Base-by-base conservation (phyloP, 2,797 vertebrate genomes). In the Synanceia verrucosa region DNA sequence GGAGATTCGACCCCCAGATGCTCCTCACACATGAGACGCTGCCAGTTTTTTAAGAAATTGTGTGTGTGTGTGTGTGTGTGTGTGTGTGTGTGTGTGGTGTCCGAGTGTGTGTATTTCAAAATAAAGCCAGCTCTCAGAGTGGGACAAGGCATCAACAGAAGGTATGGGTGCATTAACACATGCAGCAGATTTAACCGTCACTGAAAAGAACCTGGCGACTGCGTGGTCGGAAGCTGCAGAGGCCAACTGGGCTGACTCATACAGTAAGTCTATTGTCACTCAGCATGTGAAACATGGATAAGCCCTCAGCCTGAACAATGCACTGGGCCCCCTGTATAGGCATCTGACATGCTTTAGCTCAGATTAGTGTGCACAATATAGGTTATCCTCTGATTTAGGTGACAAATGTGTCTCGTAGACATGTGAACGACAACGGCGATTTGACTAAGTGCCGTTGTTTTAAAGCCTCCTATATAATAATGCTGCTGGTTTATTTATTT, bases 281-380 rank as follows among this genome's bases (percentile, higher is more conserved):
- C 83, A 88, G 81, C 78, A 86, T 90, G 90, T 85, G 87, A 81
- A 81, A 91, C 87, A 87, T 66, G 86, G 85, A 82, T 93, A 91
- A 94, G 78, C 90, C 72, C 59, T 31, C 36, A 1, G 71, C 39
- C 79, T 5, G 78, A 83, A 92, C 91, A 92, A 91, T 90, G 78
- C 86, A 61, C 47, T 0, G 53, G 61, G 56, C 66, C 65, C 53
- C 63, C 66, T 78, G 76, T 82, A 41, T 39, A 75, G 83, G 79
- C 83, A 88, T 90, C 83, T 86, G 76, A 90, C 82, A 88, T 69
- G 88, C 83, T 91, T 88, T 72, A 86, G 77, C 68, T 70, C 61
- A 62, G 92, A 94, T 93, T 93, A 94, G 80, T 23, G 55, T 34
- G 66, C 76, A 76, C 88, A 90, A 93, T 91, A 83, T 90, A 92